Percentiles rank a stretch among this genome's conserved stretches.
Conservation (phyloP, 1,140 invertebrate genomes). For the Uloborus diversus region DNA sequence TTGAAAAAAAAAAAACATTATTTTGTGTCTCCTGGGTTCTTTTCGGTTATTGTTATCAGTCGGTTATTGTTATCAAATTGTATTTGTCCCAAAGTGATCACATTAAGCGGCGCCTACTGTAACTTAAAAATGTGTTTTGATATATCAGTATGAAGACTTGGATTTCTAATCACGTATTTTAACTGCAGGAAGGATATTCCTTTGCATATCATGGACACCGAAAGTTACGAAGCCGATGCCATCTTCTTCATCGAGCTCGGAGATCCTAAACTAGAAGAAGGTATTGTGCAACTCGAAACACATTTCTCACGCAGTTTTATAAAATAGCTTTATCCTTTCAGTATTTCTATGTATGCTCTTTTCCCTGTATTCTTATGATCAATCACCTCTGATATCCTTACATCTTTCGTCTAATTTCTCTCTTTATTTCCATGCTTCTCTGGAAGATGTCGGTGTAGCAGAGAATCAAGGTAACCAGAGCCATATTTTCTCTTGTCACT, state of each 20-base stretch:
- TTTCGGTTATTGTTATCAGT: too few species aligned
- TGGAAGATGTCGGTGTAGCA: slow-evolving; percentile 39
- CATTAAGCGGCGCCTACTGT: too few species aligned
- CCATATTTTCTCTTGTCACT: slow-evolving; percentile 18
- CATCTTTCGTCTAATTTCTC: slow-evolving; percentile 52
- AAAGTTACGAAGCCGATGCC: slow-evolving; percentile 97
- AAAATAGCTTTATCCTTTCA: neutral
- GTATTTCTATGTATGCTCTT: slow-evolving; percentile 5
- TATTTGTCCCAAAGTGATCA: too few species aligned
- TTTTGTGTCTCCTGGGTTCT: too few species aligned
- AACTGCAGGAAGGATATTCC: slow-evolving; percentile 84
- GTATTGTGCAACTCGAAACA: slow-evolving; percentile 69
- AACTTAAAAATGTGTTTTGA: too few species aligned
- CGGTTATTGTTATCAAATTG: too few species aligned
- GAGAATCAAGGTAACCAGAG: slow-evolving; percentile 49
- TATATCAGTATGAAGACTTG: too few species aligned
- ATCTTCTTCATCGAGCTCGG: slow-evolving; percentile 91
- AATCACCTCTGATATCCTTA: slow-evolving; percentile 24
- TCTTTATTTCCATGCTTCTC: slow-evolving; percentile 54
- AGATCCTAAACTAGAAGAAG: slow-evolving; percentile 83
- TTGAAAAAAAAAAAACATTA: too few species aligned
- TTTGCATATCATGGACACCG: slow-evolving; percentile 91
- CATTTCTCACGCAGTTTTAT: neutral
- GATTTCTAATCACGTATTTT: too few species aligned
- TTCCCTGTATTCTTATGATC: slow-evolving; percentile 32